phyloP scores from a whole-genome alignment of 2,113 vertebrate genomes.

The Dicaeum eximium region DNA sequence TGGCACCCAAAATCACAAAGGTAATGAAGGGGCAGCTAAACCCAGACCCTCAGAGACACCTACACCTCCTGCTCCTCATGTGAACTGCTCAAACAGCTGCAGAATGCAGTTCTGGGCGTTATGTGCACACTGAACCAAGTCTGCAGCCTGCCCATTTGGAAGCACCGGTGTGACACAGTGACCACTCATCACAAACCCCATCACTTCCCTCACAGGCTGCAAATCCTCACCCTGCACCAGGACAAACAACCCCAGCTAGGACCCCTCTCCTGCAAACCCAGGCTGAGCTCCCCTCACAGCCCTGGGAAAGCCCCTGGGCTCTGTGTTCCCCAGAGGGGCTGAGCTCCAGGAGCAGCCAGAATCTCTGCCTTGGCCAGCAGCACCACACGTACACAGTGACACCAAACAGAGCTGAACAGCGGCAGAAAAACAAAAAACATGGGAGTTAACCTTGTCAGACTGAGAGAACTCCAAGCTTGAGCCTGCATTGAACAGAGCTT shows the following conservation, averaged over 20 bases:
- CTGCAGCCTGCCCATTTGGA: neutral
- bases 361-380: accelerated
- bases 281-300: accelerated
- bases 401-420: neutral
- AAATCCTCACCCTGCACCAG: neutral
- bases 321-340: accelerated
- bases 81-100: accelerated
- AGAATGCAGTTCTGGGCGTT: accelerated
- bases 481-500: neutral
- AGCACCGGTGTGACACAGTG: accelerated
- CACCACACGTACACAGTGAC: accelerated
- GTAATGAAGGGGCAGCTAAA: neutral
- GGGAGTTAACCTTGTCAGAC: accelerated
- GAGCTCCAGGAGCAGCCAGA: neutral
- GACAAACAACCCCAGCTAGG: neutral
- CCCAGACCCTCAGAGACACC: accelerated
- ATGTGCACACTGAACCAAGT: accelerated
- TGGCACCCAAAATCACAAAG: neutral
- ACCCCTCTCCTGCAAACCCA: neutral
- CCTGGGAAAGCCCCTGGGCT: accelerated
- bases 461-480: neutral
- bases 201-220: neutral
- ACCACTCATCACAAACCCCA: accelerated
- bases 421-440: accelerated
- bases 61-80: neutral